Percentiles rank a stretch among this genome's conserved stretches.
phyloP scores from a whole-genome alignment of 2,888 invertebrate genomes.

The Colostygia pectinataria region DNA sequence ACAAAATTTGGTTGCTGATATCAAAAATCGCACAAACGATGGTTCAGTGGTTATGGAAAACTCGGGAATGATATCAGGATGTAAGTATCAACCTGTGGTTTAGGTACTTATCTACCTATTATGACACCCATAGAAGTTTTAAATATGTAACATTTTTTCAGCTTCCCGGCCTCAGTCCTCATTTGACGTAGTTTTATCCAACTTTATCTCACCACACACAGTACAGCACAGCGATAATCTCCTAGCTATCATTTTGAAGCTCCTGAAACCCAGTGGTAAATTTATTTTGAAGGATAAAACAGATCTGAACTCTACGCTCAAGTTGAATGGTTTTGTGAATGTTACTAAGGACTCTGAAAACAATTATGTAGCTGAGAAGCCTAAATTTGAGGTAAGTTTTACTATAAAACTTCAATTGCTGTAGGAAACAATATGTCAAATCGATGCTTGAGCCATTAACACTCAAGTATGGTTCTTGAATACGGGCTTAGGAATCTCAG shows the following conservation, averaged over 20 bases:
- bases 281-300: constrained; percentile 77
- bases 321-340: constrained; percentile 85
- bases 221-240: constrained; percentile 69
- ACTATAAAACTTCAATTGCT: too few relatives aligned
- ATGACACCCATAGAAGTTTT: too few relatives aligned
- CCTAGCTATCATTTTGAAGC: constrained; percentile 81
- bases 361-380: constrained; percentile 82
- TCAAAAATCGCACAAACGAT: constrained; percentile 70
- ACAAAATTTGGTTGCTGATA: constrained; percentile 74
- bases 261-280: constrained; percentile 85
- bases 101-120: too few relatives aligned
- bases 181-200: constrained; percentile 84
- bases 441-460: too few relatives aligned
- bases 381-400: constrained; percentile 85
- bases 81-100: too few relatives aligned
- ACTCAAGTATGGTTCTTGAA: too few relatives aligned
- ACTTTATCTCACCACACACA: constrained; percentile 67
- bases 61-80: constrained; percentile 81
- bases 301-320: constrained; percentile 77
- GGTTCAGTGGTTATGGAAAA: constrained; percentile 84
- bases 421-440: too few relatives aligned
- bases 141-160: constrained; percentile 49
- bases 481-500: too few relatives aligned
- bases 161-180: constrained; percentile 83
- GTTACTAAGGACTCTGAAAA: constrained; percentile 51